Evolutionary conservation across 2,888 invertebrate species (phyloP).

Genomic region (Spodoptera exigua): DNA sequence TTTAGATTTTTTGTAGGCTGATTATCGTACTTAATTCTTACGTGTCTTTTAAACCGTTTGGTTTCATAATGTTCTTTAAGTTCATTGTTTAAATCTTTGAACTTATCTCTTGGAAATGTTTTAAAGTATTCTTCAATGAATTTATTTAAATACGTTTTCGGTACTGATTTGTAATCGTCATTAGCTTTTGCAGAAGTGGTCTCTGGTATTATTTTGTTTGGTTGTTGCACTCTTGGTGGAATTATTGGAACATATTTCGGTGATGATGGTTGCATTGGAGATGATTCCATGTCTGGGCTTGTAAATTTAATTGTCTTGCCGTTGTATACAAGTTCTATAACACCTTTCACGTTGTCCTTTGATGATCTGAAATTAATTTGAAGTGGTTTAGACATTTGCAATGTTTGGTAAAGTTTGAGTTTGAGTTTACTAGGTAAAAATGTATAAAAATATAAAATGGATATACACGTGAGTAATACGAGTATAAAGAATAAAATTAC

Average conservation of each 20-base stretch:
- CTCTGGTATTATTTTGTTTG: constrained; percentile 8
- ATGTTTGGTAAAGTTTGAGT: too few species aligned
- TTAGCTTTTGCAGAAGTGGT: constrained; percentile 13
- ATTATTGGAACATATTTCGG: constrained; percentile 10
- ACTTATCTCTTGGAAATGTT: constrained; percentile 40
- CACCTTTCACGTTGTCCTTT: constrained; percentile 70
- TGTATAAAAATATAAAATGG: too few species aligned
- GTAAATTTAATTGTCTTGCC: constrained; percentile 72
- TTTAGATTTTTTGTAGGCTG: constrained; percentile 14
- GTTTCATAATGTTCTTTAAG: constrained; percentile 32
- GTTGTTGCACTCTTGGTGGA: constrained; percentile 1
- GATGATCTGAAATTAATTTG: constrained; percentile 61
- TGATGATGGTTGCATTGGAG: constrained; percentile 7
- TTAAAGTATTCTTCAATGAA: constrained; percentile 67
- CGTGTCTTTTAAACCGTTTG: constrained; percentile 75
- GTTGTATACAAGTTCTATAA: constrained; percentile 76
- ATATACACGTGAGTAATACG: too few species aligned
- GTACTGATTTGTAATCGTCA: constrained; percentile 28
- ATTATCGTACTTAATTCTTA: constrained; percentile 69
- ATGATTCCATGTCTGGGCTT: constrained; percentile 16
- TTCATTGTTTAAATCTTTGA: constrained; percentile 33
- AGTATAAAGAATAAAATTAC: too few species aligned
- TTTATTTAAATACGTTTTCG: constrained; percentile 61
- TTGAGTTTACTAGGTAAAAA: constrained; percentile 46
- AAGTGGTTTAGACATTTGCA: too few species aligned